A percentile compares a stretch with the other conserved stretches of the same genome.
Conservation (phyloP, 2,888 invertebrate species). For the Calameuta filiformis region DNA sequence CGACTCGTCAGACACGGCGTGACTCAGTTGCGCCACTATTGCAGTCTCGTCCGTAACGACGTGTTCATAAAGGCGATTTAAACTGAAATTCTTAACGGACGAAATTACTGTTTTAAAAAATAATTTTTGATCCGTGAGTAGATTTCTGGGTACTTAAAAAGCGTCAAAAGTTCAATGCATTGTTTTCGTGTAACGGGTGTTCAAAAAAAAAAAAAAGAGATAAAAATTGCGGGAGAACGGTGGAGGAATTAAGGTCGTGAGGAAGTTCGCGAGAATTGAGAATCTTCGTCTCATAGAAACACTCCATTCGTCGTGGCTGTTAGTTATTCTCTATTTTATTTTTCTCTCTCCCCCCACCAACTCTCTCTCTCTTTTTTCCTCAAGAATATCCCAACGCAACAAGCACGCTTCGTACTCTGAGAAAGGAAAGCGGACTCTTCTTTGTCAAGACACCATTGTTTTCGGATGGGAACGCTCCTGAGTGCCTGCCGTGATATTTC, state of each 20-base stretch:
- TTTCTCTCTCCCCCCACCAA: not conserved
- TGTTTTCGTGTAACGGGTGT: not conserved
- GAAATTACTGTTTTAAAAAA: not conserved
- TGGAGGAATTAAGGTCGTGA: constrained; percentile 37
- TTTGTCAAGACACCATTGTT: constrained; percentile 41
- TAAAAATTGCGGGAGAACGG: constrained; percentile 42
- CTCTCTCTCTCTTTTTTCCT: constrained; percentile 12
- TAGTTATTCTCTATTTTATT: not conserved
- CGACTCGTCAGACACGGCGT: not conserved
- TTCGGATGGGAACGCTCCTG: constrained; percentile 38
- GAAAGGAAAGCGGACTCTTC: constrained; percentile 49
- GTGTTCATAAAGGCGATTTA: constrained; percentile 21
- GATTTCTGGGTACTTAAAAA: not conserved
- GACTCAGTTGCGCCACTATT: not conserved
- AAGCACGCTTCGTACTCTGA: constrained; percentile 27
- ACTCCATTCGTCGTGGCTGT: not conserved
- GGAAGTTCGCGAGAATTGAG: not conserved
- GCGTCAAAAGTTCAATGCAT: not conserved
- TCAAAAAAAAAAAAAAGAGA: not conserved
- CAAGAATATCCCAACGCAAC: not conserved
- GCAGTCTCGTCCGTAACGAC: not conserved
- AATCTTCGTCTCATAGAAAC: not conserved
- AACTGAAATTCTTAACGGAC: not conserved
- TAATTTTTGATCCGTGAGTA: not conserved
- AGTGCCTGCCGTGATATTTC: constrained; percentile 28